Conservation (phyloP, 2,113 vertebrate species). For the Rissa tridactyla region DNA sequence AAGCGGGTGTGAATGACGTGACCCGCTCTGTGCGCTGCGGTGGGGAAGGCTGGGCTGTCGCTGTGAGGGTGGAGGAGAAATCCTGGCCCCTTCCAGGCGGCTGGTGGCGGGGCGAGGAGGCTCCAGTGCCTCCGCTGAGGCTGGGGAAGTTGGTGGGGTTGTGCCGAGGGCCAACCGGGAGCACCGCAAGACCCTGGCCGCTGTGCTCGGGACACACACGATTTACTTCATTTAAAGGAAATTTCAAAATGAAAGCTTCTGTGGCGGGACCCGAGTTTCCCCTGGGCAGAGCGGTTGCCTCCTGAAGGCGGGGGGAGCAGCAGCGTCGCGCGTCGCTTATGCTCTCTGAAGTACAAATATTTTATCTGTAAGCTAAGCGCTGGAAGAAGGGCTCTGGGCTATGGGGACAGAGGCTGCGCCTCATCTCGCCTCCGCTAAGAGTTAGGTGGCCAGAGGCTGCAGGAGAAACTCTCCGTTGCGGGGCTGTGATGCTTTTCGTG, state of each 20-base stretch:
- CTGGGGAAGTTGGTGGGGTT: not conserved
- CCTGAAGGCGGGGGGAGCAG: not conserved
- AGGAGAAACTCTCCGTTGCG: not conserved
- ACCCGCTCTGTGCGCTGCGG: not conserved
- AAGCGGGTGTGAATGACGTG: not conserved
- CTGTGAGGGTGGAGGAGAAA: not conserved
- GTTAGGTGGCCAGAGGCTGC: not conserved
- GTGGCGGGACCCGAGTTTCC: not conserved
- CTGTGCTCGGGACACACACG: fast-evolving
- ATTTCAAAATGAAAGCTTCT: fast-evolving
- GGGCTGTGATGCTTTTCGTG: not conserved
- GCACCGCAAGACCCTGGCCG: not conserved
- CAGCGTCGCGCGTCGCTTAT: fast-evolving
- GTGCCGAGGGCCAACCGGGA: not conserved
- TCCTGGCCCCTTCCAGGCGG: not conserved
- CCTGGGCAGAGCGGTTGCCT: not conserved
- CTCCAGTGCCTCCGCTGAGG: not conserved
- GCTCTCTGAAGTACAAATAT: too few species aligned
- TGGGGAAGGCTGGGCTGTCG: not conserved
- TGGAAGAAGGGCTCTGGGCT: not conserved
- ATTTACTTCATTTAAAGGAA: not conserved
- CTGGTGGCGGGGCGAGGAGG: not conserved
- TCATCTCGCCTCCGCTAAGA: not conserved
- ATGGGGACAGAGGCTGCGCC: not conserved
- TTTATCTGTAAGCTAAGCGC: not conserved